phyloP scores from a whole-genome alignment of 1,140 invertebrate genomes.

The Teleogryllus occipitalis region DNA sequence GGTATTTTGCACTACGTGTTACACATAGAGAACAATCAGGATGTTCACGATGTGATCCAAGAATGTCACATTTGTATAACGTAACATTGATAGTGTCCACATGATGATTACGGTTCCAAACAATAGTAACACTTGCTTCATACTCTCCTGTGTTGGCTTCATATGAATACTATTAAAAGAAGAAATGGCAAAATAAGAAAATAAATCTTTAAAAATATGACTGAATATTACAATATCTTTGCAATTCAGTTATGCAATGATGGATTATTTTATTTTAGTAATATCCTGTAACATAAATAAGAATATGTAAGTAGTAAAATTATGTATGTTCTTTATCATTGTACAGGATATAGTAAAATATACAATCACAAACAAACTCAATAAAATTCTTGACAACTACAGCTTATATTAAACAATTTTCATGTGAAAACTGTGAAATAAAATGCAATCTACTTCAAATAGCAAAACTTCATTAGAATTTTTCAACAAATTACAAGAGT shows the following conservation, averaged over 20 bases:
- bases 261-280: neutral
- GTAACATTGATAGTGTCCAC: slow-evolving; percentile 83
- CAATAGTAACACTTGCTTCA: slow-evolving; percentile 77
- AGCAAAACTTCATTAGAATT: neutral
- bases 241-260: too few species aligned
- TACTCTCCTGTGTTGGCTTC: slow-evolving; percentile 77
- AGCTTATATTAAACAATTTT: too few species aligned
- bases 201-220: neutral
- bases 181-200: slow-evolving; percentile 27
- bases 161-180: slow-evolving; percentile 63
- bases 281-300: too few species aligned
- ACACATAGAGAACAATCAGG: slow-evolving; percentile 91
- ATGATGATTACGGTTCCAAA: slow-evolving; percentile 89
- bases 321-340: too few species aligned
- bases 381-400: too few species aligned
- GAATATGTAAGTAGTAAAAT: too few species aligned
- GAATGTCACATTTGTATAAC: slow-evolving; percentile 88
- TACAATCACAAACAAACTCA: too few species aligned
- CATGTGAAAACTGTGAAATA: too few species aligned
- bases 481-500: neutral
- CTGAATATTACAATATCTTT: too few species aligned
- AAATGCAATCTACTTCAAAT: too few species aligned
- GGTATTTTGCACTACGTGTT: slow-evolving; percentile 75
- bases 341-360: too few species aligned
- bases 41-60: slow-evolving; percentile 84